Conservation (phyloP, 2,888 invertebrate genomes). For the Escarpia spicata region DNA sequence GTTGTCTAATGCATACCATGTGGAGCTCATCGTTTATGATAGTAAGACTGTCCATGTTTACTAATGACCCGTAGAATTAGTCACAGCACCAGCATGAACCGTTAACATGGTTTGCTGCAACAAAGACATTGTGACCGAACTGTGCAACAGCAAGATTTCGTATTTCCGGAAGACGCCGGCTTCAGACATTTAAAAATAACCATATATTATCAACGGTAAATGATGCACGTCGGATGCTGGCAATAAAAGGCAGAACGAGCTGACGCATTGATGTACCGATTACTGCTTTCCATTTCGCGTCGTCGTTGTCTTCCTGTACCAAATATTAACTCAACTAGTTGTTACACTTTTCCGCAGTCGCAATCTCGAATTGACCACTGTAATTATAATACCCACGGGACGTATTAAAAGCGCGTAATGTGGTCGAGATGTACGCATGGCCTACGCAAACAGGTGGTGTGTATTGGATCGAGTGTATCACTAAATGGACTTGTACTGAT, state of each 20-base stretch:
- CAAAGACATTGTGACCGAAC: not conserved
- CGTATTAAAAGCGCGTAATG: not conserved
- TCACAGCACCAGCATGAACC: not conserved
- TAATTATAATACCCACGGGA: not conserved
- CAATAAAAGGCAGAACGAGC: not conserved
- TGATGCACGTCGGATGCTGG: not conserved
- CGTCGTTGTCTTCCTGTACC: not conserved
- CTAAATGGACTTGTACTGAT: not conserved
- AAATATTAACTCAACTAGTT: conserved; percentile 8
- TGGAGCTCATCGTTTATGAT: not conserved
- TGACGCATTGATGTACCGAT: not conserved
- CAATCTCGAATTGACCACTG: not conserved
- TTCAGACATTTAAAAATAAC: not conserved
- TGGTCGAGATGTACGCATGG: not conserved
- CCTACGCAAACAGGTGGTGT: not conserved
- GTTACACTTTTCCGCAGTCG: not conserved
- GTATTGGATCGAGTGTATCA: not conserved
- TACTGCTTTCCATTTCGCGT: not conserved
- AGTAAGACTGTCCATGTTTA: not conserved
- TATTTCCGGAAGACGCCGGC: not conserved
- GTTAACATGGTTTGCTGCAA: not conserved
- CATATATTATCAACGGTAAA: not conserved
- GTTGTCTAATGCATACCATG: not conserved
- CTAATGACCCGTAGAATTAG: not conserved
- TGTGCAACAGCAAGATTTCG: not conserved